Evolutionary conservation across 2,888 invertebrate genomes (phyloP), one percentile per base, ranked within the genome.

Genomic region (Lottia scabra): DNA sequence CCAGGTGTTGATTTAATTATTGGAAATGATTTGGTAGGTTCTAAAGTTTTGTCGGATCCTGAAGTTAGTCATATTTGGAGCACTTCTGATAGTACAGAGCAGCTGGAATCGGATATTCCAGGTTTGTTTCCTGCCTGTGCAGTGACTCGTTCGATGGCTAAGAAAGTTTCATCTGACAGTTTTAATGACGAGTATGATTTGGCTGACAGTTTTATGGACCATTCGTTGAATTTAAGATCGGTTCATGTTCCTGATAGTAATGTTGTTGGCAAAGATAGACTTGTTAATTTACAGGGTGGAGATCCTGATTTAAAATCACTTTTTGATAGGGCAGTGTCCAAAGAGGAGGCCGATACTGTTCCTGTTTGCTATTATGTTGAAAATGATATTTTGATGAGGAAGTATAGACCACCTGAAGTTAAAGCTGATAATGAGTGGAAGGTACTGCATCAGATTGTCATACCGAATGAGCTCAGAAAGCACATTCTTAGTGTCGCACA

Each of bases 331-430:
- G 71, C 73, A 62, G 48, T 70, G 6, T 15, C n/a, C 63, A 63
- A 70, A 44, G 43, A 70, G 26, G 71, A 78, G 56, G 65, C 43
- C 23, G n/a, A n/a, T 45, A 66, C 62, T 12, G 30, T 64, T n/a
- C 74, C 73, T 4, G 69, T 75, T 13, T 72, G 74, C 68, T 79
- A 63, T 69, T 74, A 65, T 70, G 23, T 26, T 1, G 56, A 70
- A 16, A 63, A 74, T 68, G 71, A n/a, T n/a, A n/a, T n/a, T n/a
- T n/a, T n/a, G n/a, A n/a, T 78, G 75, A 72, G 75, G 56, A 75
- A 78, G 44, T 45, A 19, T n/a, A 23, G 73, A 70, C 48, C 16
- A n/a, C 48, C 48, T 15, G 48, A 48, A n/a, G 48, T n/a, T 15
- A 48, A 48, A 72, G 75, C 67, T 26, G 19, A 26, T 38, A 71